Evolutionary conservation across 2,113 vertebrate genomes (phyloP).

Genomic region (Platysteira castanea): DNA sequence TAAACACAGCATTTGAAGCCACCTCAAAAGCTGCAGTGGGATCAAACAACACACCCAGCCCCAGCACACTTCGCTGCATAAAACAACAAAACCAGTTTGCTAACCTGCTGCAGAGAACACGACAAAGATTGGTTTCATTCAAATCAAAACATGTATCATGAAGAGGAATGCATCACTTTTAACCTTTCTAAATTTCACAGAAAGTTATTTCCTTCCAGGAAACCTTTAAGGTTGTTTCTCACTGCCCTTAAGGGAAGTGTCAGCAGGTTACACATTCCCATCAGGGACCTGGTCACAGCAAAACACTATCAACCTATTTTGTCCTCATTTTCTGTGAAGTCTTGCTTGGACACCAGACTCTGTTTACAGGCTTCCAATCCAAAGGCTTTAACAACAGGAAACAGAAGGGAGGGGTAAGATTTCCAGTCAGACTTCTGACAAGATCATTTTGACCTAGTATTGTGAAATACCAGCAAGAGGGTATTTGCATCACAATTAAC

Average conservation of each 20-base stretch:
- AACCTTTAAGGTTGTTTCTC: conserved; percentile 24
- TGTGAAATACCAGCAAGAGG: conserved; percentile 50
- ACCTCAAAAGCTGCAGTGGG: not conserved
- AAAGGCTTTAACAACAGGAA: conserved; percentile 59
- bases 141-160: not conserved
- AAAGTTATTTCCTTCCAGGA: conserved; percentile 5
- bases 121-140: not conserved
- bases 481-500: conserved; percentile 56
- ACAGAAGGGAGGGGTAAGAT: conserved; percentile 56
- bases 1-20: not conserved
- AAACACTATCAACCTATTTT: conserved; percentile 16
- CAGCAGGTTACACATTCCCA: conserved; percentile 3
- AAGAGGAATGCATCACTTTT: not conserved
- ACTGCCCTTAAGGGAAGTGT: not conserved
- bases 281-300: not conserved
- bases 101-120: not conserved
- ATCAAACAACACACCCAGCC: not conserved
- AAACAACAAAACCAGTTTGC: not conserved
- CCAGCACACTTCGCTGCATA: not conserved
- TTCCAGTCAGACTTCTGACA: conserved; percentile 60
- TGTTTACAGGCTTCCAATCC: conserved; percentile 45
- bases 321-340: conserved; percentile 17
- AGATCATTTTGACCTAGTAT: conserved; percentile 34
- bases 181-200: not conserved
- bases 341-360: conserved; percentile 5